These are phyloP conservation scores for Callimorpha dominula DNA, from an alignment of 2,888 invertebrate species.

Conservation along the genomic window DNA sequence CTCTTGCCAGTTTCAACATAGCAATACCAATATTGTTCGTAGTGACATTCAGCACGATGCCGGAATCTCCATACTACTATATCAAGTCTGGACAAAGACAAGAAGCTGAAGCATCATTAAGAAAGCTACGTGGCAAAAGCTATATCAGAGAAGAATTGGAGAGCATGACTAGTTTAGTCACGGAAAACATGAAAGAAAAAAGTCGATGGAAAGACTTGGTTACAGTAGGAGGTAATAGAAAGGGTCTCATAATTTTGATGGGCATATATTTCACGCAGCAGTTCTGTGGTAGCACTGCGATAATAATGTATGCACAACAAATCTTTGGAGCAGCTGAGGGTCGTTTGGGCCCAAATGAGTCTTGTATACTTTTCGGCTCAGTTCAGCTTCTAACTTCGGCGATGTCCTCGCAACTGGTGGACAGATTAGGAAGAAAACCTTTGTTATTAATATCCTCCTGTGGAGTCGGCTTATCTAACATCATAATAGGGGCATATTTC, in stretches of 20 bases:
- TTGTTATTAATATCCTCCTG: slow-evolving; percentile 87
- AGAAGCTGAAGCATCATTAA: slow-evolving; percentile 85
- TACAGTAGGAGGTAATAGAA: slow-evolving; percentile 79
- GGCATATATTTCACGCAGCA: slow-evolving; percentile 88
- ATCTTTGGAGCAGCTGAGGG: slow-evolving; percentile 87
- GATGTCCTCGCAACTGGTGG: slow-evolving; percentile 86
- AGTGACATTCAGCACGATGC: slow-evolving; percentile 87
- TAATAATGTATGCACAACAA: slow-evolving; percentile 87
- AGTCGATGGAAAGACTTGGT: slow-evolving; percentile 83
- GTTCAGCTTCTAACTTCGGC: slow-evolving; percentile 86
- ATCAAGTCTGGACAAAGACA: slow-evolving; percentile 81
- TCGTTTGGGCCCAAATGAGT: slow-evolving; percentile 78
- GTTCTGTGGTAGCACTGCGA: slow-evolving; percentile 87
- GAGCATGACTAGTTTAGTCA: slow-evolving; percentile 82
- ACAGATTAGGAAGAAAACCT: slow-evolving; percentile 87
- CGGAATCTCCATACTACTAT: slow-evolving; percentile 89
- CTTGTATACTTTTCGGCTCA: slow-evolving; percentile 84
- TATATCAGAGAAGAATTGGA: slow-evolving; percentile 86
- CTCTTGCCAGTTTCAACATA: slow-evolving; percentile 85
- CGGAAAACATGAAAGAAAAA: slow-evolving; percentile 84
- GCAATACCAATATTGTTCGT: slow-evolving; percentile 86
- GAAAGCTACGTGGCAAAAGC: slow-evolving; percentile 84
- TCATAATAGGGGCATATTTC: slow-evolving; percentile 86
- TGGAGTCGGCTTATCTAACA: slow-evolving; percentile 83
- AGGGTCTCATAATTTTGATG: slow-evolving; percentile 87